Base-by-base conservation (phyloP, 23 tunicate genomes). In the Clavelina lepadiformis region DNA sequence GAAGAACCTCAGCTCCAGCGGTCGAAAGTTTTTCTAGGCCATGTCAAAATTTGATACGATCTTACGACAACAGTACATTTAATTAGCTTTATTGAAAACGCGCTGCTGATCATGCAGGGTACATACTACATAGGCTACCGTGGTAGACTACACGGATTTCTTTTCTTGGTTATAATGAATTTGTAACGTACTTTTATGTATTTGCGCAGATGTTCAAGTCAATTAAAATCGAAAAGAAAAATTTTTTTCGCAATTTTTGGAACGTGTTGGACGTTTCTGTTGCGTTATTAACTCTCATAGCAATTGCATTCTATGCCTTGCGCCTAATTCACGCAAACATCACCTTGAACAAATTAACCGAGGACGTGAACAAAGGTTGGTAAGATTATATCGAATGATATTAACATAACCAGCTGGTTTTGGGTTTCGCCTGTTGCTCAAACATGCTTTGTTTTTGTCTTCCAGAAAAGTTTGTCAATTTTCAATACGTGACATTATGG, bases 401-500 rank as follows among this genome's bases (percentile, higher is more conserved):
- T 58, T 27, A 58, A 25, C 8, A 58, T n/a, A n/a, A n/a, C n/a
- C n/a, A n/a, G n/a, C n/a, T n/a, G n/a, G n/a, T n/a, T n/a, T n/a
- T n/a, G n/a, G 49, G 11, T 15, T 8, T 8, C 11, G 49, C 49
- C 15, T 41, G 13, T 41, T 41, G 49, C 49, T 41, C 49, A 41
- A 15, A 41, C 49, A 41, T 41, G 49, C 11, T 41, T 8, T 41
- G 11, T 41, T 15, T 35, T 11, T 63, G 4, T 34, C 38, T 62
- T 74, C 7, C 74, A 86, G 95, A 78, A 65, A 86, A 58, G 0
- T 86, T 86, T 57, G 80, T 86, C 38, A 86, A 86, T 60, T 78
- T 86, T 35, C 95, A 86, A 44, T 86, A 68, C 68, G 33, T 86
- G 32, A 54, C 68, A 15, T 38, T 86, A 31, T 86, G 85, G 85